Percentiles rank a stretch among this genome's conserved stretches.
These are phyloP conservation scores for Isoperla grammatica DNA, from an alignment of 2,888 invertebrate species.

Conservation along the genomic window DNA sequence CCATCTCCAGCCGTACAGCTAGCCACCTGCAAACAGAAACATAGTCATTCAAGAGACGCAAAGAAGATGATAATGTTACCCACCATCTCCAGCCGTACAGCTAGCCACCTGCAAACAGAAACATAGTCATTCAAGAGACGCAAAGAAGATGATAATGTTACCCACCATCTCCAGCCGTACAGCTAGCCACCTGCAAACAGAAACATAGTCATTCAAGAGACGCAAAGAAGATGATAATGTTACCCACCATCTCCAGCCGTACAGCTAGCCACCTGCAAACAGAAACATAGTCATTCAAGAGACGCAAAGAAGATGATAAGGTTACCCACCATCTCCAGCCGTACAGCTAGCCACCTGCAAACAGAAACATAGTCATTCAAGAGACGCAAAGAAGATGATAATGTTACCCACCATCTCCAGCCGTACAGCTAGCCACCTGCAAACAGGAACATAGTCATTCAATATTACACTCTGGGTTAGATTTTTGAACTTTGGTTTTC, in stretches of 20 bases:
- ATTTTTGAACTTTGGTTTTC: too few species aligned
- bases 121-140: too few species aligned
- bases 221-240: conserved; percentile 90
- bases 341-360: conserved; percentile 86
- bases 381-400: too few species aligned
- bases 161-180: conserved; percentile 94
- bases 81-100: conserved; percentile 90
- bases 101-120: conserved; percentile 81
- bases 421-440: conserved; percentile 90
- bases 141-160: conserved; percentile 90
- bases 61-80: conserved; percentile 95
- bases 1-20: conserved; percentile 90
- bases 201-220: too few species aligned
- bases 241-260: conserved; percentile 93
- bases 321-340: conserved; percentile 95
- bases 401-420: conserved; percentile 95
- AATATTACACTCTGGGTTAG: too few species aligned
- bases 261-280: conserved; percentile 84
- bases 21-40: conserved; percentile 81
- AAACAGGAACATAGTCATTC: too few species aligned
- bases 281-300: too few species aligned
- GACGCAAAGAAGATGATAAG: conserved; percentile 92
- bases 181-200: conserved; percentile 81
- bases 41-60: too few species aligned
- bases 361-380: too few species aligned